These are phyloP conservation scores for Mamestra brassicae DNA, from an alignment of 2,888 invertebrate genomes.

Conservation along the genomic window DNA sequence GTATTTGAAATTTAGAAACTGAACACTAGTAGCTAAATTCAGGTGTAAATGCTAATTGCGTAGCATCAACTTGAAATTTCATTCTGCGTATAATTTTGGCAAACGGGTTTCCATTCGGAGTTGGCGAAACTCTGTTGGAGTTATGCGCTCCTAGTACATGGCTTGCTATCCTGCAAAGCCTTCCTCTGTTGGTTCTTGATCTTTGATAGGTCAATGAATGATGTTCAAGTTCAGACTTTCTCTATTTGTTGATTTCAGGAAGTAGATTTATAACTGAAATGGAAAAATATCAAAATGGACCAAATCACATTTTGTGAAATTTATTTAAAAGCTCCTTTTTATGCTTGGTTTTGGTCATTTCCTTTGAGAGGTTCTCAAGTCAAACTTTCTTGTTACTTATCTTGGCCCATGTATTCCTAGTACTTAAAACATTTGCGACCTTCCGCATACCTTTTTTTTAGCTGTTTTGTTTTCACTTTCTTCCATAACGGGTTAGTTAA, in stretches of 20 bases:
- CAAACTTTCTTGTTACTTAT: constrained; percentile 49
- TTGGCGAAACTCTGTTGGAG: constrained; percentile 33
- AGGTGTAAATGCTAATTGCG: constrained; percentile 45
- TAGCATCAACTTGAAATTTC: constrained; percentile 25
- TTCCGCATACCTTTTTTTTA: constrained; percentile 42
- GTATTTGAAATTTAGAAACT: constrained; percentile 62
- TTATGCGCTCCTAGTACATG: constrained; percentile 54
- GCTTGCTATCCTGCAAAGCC: constrained; percentile 46
- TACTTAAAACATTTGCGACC: constrained; percentile 46
- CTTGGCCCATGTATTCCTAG: constrained; percentile 45
- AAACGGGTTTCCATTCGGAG: constrained; percentile 46
- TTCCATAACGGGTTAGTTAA: not conserved
- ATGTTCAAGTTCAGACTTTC: not conserved
- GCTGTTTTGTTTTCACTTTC: constrained; percentile 47
- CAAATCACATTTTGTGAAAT: not conserved
- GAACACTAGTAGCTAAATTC: constrained; percentile 58
- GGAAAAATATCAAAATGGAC: too few relatives aligned
- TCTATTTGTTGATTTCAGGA: constrained; percentile 8
- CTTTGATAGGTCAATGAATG: constrained; percentile 44
- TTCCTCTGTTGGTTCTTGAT: constrained; percentile 30
- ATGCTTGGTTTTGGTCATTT: not conserved
- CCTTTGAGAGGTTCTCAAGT: not conserved
- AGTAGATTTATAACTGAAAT: not conserved
- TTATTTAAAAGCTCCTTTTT: not conserved
- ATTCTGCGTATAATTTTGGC: constrained; percentile 40